Evolutionary conservation across 2,888 invertebrate genomes (phyloP).

Genomic region (Galerucella nymphaeae): DNA sequence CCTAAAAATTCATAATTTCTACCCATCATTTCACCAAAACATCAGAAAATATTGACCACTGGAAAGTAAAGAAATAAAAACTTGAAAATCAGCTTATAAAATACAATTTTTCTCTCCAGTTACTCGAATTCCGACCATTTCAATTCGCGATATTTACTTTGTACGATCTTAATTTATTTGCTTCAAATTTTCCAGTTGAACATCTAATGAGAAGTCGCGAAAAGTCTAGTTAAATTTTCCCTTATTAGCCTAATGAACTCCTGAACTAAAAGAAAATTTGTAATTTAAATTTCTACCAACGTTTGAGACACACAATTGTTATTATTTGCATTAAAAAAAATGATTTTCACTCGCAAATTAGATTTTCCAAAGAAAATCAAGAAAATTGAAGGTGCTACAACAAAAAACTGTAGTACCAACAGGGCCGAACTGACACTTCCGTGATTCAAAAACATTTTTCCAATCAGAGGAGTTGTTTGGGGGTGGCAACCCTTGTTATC

Average conservation of each 20-base stretch:
- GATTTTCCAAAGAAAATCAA: no score
- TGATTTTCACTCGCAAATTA: no score
- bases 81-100: no score
- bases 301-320: not conserved
- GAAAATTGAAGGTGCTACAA: no score
- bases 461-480: no score
- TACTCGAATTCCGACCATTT: not conserved
- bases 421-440: no score
- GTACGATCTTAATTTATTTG: not conserved
- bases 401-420: no score
- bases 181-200: not conserved
- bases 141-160: not conserved
- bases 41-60: not conserved
- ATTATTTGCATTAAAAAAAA: not conserved
- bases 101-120: not conserved
- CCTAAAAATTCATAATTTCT: no score
- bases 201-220: not conserved
- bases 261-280: not conserved
- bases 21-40: no score
- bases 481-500: no score
- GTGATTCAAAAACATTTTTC: no score
- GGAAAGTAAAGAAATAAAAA: not conserved
- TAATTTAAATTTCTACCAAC: not conserved
- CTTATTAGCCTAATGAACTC: conserved; percentile 6
- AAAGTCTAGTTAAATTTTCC: not conserved